Base-by-base conservation (phyloP, 1,140 invertebrate genomes). In the Leucophenga varia region DNA sequence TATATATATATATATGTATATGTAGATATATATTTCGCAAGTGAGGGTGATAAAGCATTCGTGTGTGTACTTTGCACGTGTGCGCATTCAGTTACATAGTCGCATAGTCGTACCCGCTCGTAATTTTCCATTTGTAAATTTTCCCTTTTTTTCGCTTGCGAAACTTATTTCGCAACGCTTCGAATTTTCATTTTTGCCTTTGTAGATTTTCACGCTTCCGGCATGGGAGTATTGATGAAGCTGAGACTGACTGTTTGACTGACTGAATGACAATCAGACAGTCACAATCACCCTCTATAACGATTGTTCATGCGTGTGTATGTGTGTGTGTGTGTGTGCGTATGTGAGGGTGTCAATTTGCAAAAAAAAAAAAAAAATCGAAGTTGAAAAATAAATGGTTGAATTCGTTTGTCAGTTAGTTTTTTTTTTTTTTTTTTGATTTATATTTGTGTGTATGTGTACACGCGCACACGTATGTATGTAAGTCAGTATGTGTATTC, bases 51-150 rank as follows among this genome's bases (percentile, higher is more conserved):
- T n/a, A n/a, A n/a, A n/a, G n/a, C 39, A 34, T 44, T 47, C 50
- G 22, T 25, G 43, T 43, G 54, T 54, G 35, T 47, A 39, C 42
- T 3, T 28, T 59, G 64, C 63, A 63, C 64, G 63, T 67, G 63
- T 63, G 59, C 63, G 67, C 63, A 64, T 5, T 25, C 22, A 25
- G 22, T 25, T 10, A 10, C 22, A 6, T 10, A 25, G n/a, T 25
- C 10, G 22, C 22, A 6, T 10, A 25, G 5, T 25, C 5, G 5
- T 25, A 25, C 5, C 22, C 22, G 22, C 10, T 10, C 64, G 63
- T 67, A 67, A 67, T 67, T 67, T 67, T 67, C 63, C 63, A 67
- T 67, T 67, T 67, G 64, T 67, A 64, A 67, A 67, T 59, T 67
- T 67, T 67, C 68, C 54, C 59, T 59, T 57, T 52, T 58, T 63